Evolutionary conservation across 2,888 invertebrate species (phyloP).

Genomic region (Aplocera efformata): DNA sequence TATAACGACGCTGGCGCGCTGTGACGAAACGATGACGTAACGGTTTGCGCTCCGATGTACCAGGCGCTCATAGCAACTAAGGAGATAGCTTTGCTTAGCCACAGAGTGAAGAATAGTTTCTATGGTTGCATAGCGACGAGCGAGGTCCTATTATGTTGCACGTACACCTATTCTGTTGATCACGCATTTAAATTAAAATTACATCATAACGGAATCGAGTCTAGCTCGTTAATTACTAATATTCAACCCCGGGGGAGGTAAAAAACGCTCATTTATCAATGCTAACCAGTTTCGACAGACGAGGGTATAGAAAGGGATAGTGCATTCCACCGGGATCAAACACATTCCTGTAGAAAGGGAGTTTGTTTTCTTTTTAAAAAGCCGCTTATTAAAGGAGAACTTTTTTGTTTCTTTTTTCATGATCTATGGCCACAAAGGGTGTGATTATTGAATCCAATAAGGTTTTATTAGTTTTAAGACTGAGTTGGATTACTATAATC

Average conservation of each 20-base stretch:
- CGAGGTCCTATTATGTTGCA: not conserved
- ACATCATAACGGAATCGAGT: constrained; percentile 3
- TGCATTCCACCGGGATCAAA: constrained; percentile 59
- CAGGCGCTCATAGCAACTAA: constrained; percentile 26
- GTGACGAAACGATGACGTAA: constrained; percentile 31
- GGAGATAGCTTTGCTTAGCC: constrained; percentile 9
- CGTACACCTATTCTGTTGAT: not conserved
- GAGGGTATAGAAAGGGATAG: constrained; percentile 54
- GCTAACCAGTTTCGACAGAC: constrained; percentile 56
- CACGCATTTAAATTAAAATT: not conserved
- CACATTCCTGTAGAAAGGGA: constrained; percentile 63
- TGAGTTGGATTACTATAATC: constrained; percentile 21
- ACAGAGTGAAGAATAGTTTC: constrained; percentile 3
- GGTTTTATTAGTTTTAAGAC: constrained; percentile 26
- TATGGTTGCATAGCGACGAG: no score
- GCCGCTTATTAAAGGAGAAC: constrained; percentile 45
- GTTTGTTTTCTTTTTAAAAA: constrained; percentile 55
- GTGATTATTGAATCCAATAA: constrained; percentile 33
- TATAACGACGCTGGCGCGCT: constrained; percentile 10
- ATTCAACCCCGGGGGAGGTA: constrained; percentile 43
- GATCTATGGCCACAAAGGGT: constrained; percentile 43
- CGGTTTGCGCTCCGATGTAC: constrained; percentile 27
- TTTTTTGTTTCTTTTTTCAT: constrained; percentile 40
- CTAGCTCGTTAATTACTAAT: constrained; percentile 47
- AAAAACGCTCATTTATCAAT: constrained; percentile 67